A percentile compares a stretch with the other conserved stretches of the same genome.
Evolutionary conservation across 2,888 invertebrate species (phyloP).

Genomic region (Caenorhabditis sinica): DNA sequence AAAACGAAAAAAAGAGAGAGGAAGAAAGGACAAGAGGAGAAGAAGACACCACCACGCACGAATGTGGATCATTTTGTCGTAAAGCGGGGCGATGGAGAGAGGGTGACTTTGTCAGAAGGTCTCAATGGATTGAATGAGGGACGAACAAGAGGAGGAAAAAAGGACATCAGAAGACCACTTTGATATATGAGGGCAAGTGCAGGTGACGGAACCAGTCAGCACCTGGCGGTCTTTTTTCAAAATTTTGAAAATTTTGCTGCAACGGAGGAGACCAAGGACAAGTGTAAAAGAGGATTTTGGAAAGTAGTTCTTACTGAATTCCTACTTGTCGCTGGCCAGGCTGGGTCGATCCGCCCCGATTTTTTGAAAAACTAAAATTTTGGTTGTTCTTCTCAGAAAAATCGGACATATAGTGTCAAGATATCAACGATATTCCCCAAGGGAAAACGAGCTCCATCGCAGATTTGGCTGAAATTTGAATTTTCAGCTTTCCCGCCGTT

Average conservation of each 20-base stretch:
- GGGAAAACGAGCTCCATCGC: no score
- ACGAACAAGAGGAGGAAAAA: background rate
- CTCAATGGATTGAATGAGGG: background rate
- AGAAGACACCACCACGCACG: background rate
- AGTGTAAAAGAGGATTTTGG: no score
- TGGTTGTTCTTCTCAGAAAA: no score
- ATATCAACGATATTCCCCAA: no score
- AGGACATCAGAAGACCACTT: constrained; percentile 9
- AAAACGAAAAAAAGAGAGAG: background rate
- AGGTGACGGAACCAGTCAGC: background rate
- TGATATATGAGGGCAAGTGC: constrained; percentile 42
- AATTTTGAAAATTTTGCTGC: background rate
- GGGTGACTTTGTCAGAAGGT: constrained; percentile 4
- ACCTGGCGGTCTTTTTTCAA: background rate
- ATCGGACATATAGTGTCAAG: no score
- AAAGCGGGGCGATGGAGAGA: constrained; percentile 6
- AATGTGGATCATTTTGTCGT: constrained; percentile 2
- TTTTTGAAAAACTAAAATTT: no score
- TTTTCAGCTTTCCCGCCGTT: no score
- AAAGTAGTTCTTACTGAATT: no score
- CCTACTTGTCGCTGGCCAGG: no score
- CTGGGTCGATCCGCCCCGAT: no score
- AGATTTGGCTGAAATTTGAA: no score
- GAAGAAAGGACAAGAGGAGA: background rate
- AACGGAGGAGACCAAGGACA: background rate